These are phyloP conservation scores for Apodemia zela DNA, from an alignment of 2,888 invertebrate genomes.

Conservation along the genomic window DNA sequence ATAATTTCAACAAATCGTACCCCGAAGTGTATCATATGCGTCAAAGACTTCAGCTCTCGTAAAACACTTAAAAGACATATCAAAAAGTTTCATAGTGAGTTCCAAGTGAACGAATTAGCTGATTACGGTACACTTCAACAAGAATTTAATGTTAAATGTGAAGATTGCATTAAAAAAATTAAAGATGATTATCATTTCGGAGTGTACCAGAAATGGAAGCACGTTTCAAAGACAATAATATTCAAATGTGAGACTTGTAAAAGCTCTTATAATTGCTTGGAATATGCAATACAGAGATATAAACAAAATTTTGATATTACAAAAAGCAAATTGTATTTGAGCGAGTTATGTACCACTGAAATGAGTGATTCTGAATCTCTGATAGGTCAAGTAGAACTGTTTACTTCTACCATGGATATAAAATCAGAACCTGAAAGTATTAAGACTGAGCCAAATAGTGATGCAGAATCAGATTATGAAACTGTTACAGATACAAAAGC, in stretches of 20 bases:
- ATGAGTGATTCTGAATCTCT: slow-evolving; percentile 48
- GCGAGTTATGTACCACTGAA: slow-evolving; percentile 60
- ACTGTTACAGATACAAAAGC: neutral
- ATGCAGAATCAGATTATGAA: neutral
- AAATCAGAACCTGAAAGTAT: neutral
- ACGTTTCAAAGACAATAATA: slow-evolving; percentile 43
- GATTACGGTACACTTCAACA: slow-evolving; percentile 45
- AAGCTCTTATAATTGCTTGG: slow-evolving; percentile 45
- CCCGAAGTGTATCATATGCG: slow-evolving; percentile 58
- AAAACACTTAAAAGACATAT: slow-evolving; percentile 64
- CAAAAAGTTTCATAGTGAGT: slow-evolving; percentile 59
- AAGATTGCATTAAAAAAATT: slow-evolving; percentile 53
- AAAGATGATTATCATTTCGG: slow-evolving; percentile 44
- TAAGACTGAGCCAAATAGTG: neutral
- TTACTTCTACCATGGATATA: neutral
- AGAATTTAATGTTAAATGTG: slow-evolving; percentile 49
- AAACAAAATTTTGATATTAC: slow-evolving; percentile 39
- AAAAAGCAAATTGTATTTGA: slow-evolving; percentile 53
- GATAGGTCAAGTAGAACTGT: neutral
- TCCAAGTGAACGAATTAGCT: slow-evolving; percentile 54
- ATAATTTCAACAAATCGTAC: slow-evolving; percentile 23
- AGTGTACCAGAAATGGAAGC: slow-evolving; percentile 45
- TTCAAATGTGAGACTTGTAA: slow-evolving; percentile 53
- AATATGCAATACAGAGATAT: slow-evolving; percentile 52
- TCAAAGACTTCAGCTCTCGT: slow-evolving; percentile 63